Conservation (phyloP, 2,113 vertebrate genomes). For the Chiloscyllium plagiosum region DNA sequence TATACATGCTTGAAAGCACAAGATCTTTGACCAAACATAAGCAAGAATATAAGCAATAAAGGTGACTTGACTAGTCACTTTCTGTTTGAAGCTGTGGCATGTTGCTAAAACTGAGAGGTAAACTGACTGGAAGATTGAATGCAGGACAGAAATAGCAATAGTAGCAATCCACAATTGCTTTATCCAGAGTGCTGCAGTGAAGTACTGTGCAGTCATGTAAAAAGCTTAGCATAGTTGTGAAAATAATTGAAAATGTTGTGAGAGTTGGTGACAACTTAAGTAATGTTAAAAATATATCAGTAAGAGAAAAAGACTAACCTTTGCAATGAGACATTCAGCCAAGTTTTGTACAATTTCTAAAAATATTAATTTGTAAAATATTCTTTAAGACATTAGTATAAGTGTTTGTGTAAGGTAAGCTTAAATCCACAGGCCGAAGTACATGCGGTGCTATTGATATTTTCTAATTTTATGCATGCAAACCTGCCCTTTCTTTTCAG, state of each 20-base stretch:
- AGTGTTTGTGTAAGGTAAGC: neutral
- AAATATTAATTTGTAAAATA: neutral
- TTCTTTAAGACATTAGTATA: neutral
- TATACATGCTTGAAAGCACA: neutral
- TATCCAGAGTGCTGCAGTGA: neutral
- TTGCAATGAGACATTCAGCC: neutral
- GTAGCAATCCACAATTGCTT: neutral
- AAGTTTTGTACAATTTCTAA: neutral
- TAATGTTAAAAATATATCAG: neutral
- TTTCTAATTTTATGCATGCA: too few relatives aligned
- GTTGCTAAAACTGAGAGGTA: neutral
- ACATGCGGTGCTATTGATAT: neutral
- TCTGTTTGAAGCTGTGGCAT: neutral
- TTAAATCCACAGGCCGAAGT: neutral
- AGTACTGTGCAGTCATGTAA: neutral
- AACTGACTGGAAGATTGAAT: neutral
- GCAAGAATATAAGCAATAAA: neutral
- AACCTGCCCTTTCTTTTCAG: too few relatives aligned
- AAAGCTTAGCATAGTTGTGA: neutral
- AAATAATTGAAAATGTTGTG: neutral
- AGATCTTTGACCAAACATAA: neutral
- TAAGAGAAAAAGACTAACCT: neutral
- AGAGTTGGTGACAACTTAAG: neutral
- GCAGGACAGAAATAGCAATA: neutral
- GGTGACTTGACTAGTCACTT: neutral